A percentile compares a stretch with the other conserved stretches of the same genome.
phyloP scores from a whole-genome alignment of 2,113 vertebrate species.

The Baryphthengus martii region DNA sequence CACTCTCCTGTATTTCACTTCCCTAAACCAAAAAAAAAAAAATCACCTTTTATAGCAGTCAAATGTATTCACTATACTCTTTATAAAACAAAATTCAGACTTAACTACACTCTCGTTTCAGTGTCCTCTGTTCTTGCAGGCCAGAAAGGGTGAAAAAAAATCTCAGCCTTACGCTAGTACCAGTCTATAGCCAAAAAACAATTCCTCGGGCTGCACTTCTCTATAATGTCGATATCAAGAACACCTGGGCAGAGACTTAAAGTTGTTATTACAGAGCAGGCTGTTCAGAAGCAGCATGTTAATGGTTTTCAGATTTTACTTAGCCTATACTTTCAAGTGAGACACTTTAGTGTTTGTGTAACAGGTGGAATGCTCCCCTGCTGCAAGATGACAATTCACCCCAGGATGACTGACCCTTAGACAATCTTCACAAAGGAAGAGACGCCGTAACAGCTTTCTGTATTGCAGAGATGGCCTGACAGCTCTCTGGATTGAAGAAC shows the following conservation, averaged over 20 bases:
- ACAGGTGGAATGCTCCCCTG: background rate
- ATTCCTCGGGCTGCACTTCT: background rate
- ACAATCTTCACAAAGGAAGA: background rate
- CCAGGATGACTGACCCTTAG: background rate
- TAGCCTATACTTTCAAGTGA: background rate
- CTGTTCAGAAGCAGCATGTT: background rate
- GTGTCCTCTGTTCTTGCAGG: background rate
- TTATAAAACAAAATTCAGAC: background rate
- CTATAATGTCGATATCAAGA: background rate
- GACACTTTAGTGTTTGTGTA: background rate
- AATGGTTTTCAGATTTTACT: background rate
- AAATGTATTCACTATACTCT: background rate
- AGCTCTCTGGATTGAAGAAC: background rate
- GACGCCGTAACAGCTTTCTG: background rate
- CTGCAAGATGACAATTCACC: background rate
- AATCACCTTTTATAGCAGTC: background rate
- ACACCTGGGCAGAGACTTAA: background rate
- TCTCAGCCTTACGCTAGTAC: background rate
- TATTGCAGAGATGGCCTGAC: background rate
- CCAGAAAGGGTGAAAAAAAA: background rate
- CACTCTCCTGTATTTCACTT: background rate
- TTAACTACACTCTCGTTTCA: background rate
- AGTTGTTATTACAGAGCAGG: background rate
- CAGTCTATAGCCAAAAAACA: background rate
- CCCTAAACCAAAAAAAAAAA: background rate